Conservation (phyloP, 1,140 invertebrate species). For the Polypedilum vanderplanki region DNA sequence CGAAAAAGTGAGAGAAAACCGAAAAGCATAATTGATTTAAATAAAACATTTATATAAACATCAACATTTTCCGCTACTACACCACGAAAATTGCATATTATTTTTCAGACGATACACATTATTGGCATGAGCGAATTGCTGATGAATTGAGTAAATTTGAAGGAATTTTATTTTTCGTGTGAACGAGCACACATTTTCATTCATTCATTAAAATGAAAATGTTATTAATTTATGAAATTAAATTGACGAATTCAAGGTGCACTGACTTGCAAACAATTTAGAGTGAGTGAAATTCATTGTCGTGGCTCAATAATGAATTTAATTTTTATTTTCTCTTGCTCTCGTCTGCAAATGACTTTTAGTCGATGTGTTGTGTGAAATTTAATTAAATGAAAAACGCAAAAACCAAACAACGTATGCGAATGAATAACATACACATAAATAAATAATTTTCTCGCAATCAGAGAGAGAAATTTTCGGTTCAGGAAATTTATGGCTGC, state of each 20-base stretch:
- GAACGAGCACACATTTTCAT: background rate
- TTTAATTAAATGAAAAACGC: constrained; percentile 27
- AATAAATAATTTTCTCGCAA: constrained; percentile 19
- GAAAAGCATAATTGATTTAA: background rate
- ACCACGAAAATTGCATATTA: background rate
- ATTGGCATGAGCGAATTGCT: background rate
- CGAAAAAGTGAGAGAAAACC: background rate
- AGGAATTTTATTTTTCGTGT: background rate
- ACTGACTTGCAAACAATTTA: background rate
- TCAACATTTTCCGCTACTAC: background rate
- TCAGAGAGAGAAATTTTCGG: background rate
- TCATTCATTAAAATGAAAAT: background rate
- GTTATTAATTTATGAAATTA: background rate
- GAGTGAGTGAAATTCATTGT: background rate
- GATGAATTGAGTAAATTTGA: background rate
- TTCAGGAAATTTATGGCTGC: too few species aligned
- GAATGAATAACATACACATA: constrained; percentile 1
- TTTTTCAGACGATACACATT: background rate
- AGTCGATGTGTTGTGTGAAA: constrained; percentile 21
- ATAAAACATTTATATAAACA: constrained; percentile 15
- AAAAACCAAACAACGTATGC: constrained; percentile 23
- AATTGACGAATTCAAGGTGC: background rate
- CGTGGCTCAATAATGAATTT: background rate
- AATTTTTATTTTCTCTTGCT: background rate
- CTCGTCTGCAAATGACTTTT: background rate